phyloP scores from a whole-genome alignment of 64 coral and sea anemone genomes.

The Actinia tenebrosa region DNA sequence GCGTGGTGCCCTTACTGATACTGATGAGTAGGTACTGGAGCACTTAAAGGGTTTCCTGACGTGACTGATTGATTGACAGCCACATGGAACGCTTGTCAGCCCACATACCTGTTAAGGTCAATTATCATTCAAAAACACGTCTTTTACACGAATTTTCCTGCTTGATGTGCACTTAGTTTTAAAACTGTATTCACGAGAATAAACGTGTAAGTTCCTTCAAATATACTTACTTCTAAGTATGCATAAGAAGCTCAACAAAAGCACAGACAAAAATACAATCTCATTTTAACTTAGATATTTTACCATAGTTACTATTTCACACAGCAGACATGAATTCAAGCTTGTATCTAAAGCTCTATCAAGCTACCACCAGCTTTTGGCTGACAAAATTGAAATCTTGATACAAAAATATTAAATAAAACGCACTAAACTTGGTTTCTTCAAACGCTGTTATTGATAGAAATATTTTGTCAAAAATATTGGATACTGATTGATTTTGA shows the following conservation, averaged over 20 bases:
- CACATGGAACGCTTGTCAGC: neutral
- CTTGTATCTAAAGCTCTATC: neutral
- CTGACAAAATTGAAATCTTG: neutral
- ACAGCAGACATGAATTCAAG: neutral
- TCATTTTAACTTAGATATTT: neutral
- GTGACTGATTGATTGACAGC: conserved; percentile 8
- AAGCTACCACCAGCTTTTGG: neutral
- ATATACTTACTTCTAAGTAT: neutral
- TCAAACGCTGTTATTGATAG: neutral
- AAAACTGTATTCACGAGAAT: neutral
- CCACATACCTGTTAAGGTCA: neutral
- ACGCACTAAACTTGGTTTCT: neutral
- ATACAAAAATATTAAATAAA: neutral
- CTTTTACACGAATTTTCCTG: conserved; percentile 2
- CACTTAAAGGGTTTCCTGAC: neutral
- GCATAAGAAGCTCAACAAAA: neutral
- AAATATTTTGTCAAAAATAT: conserved; percentile 1
- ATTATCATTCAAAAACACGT: conserved; percentile 11
- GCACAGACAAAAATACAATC: neutral
- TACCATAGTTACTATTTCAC: neutral
- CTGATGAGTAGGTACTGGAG: neutral
- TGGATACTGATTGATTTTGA: conserved; percentile 16
- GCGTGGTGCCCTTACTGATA: neutral
- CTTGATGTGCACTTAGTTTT: neutral
- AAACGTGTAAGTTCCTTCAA: neutral